These are phyloP conservation scores for Oryctes rhinoceros DNA, from an alignment of 1,140 invertebrate species.

Conservation along the genomic window DNA sequence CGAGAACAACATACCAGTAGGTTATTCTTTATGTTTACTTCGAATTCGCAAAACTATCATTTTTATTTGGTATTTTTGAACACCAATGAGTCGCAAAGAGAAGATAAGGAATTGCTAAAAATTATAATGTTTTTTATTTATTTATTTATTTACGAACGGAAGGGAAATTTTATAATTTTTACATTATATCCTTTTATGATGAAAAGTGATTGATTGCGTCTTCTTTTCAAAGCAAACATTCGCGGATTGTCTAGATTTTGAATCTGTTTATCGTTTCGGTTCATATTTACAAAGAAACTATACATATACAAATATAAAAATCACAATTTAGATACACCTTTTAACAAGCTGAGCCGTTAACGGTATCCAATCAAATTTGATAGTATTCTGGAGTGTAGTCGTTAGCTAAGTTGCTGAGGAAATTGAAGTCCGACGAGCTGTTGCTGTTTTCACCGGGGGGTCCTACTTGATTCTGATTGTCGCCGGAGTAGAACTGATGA, in stretches of 20 bases:
- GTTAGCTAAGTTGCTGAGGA: constrained; percentile 88
- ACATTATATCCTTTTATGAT: neutral
- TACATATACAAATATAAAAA: constrained; percentile 20
- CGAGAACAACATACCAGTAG: constrained; percentile 25
- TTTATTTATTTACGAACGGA: neutral
- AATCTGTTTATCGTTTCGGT: constrained; percentile 2
- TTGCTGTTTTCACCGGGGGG: constrained; percentile 80
- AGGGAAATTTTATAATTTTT: too few species aligned
- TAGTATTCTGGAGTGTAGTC: constrained; percentile 93
- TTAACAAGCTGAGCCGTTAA: neutral
- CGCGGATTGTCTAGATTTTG: constrained; percentile 30
- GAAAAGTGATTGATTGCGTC: constrained; percentile 9
- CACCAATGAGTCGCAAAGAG: neutral
- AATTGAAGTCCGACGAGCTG: constrained; percentile 91
- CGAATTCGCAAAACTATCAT: neutral
- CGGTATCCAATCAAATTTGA: constrained; percentile 70
- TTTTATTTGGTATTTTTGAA: constrained; percentile 30
- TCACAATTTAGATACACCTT: constrained; percentile 22
- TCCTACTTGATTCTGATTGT: constrained; percentile 61
- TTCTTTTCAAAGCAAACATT: constrained; percentile 5
- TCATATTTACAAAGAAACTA: constrained; percentile 25
- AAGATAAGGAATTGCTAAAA: neutral
- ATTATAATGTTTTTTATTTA: neutral
- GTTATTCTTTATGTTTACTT: neutral
- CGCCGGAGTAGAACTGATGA: constrained; percentile 73